Percentiles rank a stretch among this genome's conserved stretches.
phyloP scores from a whole-genome alignment of 2,113 vertebrate genomes.

The Dasyurus viverrinus region DNA sequence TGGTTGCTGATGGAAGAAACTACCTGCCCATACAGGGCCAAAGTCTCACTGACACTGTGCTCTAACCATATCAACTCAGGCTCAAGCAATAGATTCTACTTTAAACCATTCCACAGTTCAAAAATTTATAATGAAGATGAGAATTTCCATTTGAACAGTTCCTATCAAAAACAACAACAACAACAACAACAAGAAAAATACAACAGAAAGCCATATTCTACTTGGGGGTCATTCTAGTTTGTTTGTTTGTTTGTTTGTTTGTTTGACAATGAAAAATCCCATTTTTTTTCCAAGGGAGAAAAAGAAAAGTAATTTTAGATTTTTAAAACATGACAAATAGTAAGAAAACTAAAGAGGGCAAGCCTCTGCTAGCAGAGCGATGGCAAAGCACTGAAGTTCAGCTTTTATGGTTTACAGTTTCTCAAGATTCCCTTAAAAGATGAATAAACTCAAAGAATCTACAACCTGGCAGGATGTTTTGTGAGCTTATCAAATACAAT shows the following conservation, averaged over 20 bases:
- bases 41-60: constrained; percentile 73
- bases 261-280: constrained; percentile 24
- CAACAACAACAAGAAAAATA: not conserved
- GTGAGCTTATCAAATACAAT: not conserved
- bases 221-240: constrained; percentile 3
- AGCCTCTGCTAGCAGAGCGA: constrained; percentile 23
- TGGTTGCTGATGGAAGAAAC: constrained; percentile 27
- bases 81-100: constrained; percentile 59
- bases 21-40: constrained; percentile 74
- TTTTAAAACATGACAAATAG: constrained; percentile 37
- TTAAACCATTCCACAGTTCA: constrained; percentile 57
- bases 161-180: not conserved
- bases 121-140: constrained; percentile 41
- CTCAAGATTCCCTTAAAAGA: constrained; percentile 41
- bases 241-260: not conserved
- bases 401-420: not conserved
- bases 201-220: not conserved
- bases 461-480: not conserved
- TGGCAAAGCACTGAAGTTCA: constrained; percentile 33
- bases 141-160: constrained; percentile 56
- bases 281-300: constrained; percentile 37
- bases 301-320: constrained; percentile 36
- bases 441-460: not conserved
- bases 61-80: constrained; percentile 71
- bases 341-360: constrained; percentile 47